Conservation (phyloP, 2,888 invertebrate genomes). For the Geotrupes spiniger region DNA sequence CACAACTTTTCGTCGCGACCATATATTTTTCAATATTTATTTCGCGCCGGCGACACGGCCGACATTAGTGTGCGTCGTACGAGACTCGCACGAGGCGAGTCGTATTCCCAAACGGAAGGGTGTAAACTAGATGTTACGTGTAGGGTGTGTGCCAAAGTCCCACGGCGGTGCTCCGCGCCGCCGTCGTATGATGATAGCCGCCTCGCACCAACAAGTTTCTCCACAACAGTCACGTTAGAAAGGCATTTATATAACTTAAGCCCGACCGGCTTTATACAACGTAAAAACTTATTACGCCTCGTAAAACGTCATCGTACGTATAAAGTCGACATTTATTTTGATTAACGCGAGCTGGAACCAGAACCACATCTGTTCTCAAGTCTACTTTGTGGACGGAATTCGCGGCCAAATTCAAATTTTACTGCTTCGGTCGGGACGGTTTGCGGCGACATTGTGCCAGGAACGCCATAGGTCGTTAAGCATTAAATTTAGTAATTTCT, state of each 20-base stretch:
- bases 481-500: too few relatives aligned
- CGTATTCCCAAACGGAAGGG: conserved; percentile 21
- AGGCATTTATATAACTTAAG: conserved; percentile 3
- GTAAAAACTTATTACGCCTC: not conserved
- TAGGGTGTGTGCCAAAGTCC: conserved; percentile 24
- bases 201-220: conserved; percentile 3
- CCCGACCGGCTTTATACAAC: not conserved
- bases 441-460: too few relatives aligned
- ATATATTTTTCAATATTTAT: not conserved
- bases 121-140: conserved; percentile 24
- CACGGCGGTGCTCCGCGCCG: conserved; percentile 19
- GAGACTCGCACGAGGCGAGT: conserved; percentile 25
- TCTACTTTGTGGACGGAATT: too few relatives aligned
- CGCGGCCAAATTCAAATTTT: too few relatives aligned
- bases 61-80: conserved; percentile 21
- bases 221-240: not conserved
- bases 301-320: too few relatives aligned
- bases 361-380: too few relatives aligned
- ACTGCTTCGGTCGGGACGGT: too few relatives aligned
- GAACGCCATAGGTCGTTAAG: too few relatives aligned
- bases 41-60: not conserved
- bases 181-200: conserved; percentile 8
- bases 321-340: too few relatives aligned
- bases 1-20: too few relatives aligned
- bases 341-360: too few relatives aligned